Base-by-base conservation (phyloP, 2,888 invertebrate species). In the Pollenia amentaria region DNA sequence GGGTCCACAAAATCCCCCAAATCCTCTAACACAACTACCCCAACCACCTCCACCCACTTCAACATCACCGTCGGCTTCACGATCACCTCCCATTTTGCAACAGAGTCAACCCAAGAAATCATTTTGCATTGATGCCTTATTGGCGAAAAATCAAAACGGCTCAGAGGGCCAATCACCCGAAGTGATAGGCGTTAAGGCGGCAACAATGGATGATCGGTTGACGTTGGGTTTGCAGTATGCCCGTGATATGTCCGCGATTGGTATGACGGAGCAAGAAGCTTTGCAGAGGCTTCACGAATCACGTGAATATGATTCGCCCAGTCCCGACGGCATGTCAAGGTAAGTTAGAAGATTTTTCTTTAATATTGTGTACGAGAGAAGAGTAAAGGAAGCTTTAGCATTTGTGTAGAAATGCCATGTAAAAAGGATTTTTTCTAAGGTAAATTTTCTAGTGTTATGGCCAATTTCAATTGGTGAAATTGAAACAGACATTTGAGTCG, bases 121-220 rank as follows among this genome's bases (percentile, higher is more conserved):
- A 0, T 98, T 98, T 91, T 97, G 98, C 91, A 98, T 98, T 89
- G 98, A 98, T 91, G 98, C 98, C 0, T 93, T 98, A 3, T 93
- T 98, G 3, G 97, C 97, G 0, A 95, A 95, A 75, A 95, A 93
- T 87, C 93, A 92, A 75, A 90, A 92, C 76, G 90, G 90, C 84
- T 91, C 92, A 29, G 89, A 89, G 2, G 93, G 88, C 14, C 87
- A 62, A 65, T 53, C 70, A 4, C 65, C 29, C 16, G 84, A 69
- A 51, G 48, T 67, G 2, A 51, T 65, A 10, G 75, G 60, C 21
- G 57, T 76, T 1, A 82, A 85, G 57, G 80, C 89, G 0, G 62
- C 89, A 21, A 87, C 90, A 16, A 85, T 88, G n/a, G 91, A 91
- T 16, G 92, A 92, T 84, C 92, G 91, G 40, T 87, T 92, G 51